phyloP scores from a whole-genome alignment of 2,888 invertebrate species.

The Macrophya alboannulata region DNA sequence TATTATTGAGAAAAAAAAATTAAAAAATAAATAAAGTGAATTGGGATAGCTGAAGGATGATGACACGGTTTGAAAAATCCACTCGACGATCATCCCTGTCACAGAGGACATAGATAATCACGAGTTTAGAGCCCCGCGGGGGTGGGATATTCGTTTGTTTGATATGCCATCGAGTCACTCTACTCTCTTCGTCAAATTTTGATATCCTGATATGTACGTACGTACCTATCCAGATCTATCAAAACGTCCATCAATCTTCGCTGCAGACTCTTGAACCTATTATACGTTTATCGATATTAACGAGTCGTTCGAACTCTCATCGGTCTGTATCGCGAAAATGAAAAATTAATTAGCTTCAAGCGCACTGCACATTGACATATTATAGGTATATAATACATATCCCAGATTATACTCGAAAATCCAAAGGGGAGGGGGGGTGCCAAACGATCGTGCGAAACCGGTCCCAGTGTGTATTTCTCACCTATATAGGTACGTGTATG shows the following conservation, averaged over 20 bases:
- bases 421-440: neutral
- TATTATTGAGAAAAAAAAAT: neutral
- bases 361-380: neutral
- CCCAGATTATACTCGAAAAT: neutral
- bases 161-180: neutral
- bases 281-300: constrained; percentile 6
- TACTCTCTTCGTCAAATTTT: constrained; percentile 10
- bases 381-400: neutral
- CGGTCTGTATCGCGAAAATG: neutral
- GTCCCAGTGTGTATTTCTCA: neutral
- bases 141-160: neutral
- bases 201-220: neutral
- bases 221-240: neutral
- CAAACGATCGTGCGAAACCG: neutral
- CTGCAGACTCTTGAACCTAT: neutral
- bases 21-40: neutral
- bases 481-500: neutral
- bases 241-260: neutral
- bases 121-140: neutral
- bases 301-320: neutral
- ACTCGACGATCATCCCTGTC: neutral
- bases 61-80: neutral
- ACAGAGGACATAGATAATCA: neutral
- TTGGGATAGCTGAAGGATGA: neutral
- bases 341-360: neutral